Conservation (phyloP, 1,140 invertebrate species). For the Fopius arisanus region DNA sequence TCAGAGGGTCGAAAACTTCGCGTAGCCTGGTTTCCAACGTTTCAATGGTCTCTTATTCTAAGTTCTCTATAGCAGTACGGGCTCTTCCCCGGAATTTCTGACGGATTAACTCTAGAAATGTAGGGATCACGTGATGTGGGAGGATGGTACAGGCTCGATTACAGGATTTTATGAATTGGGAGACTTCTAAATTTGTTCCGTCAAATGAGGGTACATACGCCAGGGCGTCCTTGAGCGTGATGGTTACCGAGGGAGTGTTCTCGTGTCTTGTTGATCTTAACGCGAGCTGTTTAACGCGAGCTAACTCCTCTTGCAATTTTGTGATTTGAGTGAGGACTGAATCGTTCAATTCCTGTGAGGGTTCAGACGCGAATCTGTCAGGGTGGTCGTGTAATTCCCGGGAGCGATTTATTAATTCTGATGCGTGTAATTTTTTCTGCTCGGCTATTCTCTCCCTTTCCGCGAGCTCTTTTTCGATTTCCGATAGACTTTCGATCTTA, state of each 20-base stretch:
- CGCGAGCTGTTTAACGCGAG: too few relatives aligned
- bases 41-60: background rate
- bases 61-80: background rate
- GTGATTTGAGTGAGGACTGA: too few relatives aligned
- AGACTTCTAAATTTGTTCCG: background rate
- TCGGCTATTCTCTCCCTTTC: too few relatives aligned
- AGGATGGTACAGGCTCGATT: background rate
- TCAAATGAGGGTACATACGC: background rate
- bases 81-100: conserved; percentile 5
- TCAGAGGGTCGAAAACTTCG: background rate
- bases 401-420: too few relatives aligned
- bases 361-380: too few relatives aligned
- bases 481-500: too few relatives aligned
- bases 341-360: too few relatives aligned
- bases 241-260: background rate
- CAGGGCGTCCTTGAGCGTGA: background rate
- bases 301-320: too few relatives aligned
- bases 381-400: background rate
- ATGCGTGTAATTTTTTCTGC: too few relatives aligned
- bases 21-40: background rate
- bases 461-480: too few relatives aligned
- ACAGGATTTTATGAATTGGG: background rate
- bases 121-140: background rate
- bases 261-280: too few relatives aligned
- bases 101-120: background rate